Evolutionary conservation across 2,797 vertebrate species (phyloP), one percentile per base, ranked within the genome.

Genomic region (Graptemys geographica): DNA sequence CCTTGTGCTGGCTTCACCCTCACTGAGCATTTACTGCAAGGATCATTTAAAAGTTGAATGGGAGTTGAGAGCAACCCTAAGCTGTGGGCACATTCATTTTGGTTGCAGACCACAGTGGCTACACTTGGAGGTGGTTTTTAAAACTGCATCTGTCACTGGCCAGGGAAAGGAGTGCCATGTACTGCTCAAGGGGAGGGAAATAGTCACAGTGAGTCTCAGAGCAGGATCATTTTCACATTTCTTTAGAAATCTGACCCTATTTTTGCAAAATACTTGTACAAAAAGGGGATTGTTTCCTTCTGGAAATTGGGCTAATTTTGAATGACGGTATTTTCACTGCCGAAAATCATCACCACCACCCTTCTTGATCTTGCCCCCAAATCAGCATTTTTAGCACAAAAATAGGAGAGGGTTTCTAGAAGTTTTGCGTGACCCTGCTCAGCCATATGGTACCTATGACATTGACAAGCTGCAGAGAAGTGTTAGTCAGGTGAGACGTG

Each of bases 301-400:
- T 92, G 62, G 51, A 87, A 85, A 91, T 51, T 23, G 12, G 41
- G 8, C 62, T 90, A 10, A 0, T 62, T 86, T 81, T 81, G 86
- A 94, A 88, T 79, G 2, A 28, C 62, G 84, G 52, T 33, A 80
- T 94, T 96, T 93, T 92, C 88, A 86, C 81, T 0, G 6, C 62
- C 86, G 31, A 95, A 62, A 51, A 57, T 1, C 0, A 0, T 59
- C 52, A 53, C 1, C 53, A 55, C 1, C 53, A 21, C 19, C 52
- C 18, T 53, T 19, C 52, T 53, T 57, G 83, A 85, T 59, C 79
- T 86, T 79, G 79, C 44, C 86, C 88, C 85, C 93, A 95, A 95
- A 83, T 82, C 90, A 88, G 72, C n/a, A 11, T 69, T 89, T 89
- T 94, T 19, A 72, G 87, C 69, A 86, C 0, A 78, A 87, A 87